phyloP scores from a whole-genome alignment of 2,797 vertebrate genomes.

The Apogon talboti region DNA sequence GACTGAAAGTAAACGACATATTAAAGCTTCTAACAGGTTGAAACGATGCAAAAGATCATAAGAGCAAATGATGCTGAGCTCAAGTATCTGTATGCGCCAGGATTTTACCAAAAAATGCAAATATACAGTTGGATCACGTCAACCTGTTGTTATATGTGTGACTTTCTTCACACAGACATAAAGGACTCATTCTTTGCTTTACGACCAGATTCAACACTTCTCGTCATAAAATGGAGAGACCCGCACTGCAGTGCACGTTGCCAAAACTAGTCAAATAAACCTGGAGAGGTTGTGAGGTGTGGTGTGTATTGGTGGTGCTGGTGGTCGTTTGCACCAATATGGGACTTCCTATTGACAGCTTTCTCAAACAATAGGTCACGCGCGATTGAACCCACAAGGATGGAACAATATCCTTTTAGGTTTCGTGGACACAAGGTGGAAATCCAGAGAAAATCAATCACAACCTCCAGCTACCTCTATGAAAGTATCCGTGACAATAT shows the following conservation, averaged over 20 bases:
- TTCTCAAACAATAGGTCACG: conserved; percentile 10
- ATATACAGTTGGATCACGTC: conserved; percentile 44
- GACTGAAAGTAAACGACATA: not conserved
- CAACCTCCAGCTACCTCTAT: conserved; percentile 51
- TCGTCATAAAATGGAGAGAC: not conserved
- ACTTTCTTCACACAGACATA: conserved; percentile 29
- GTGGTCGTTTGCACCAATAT: conserved; percentile 4
- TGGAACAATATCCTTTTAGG: conserved; percentile 18
- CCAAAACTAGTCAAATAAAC: not conserved
- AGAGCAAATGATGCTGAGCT: not conserved
- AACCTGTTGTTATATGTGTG: conserved; percentile 37
- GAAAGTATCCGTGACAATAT: conserved; percentile 44
- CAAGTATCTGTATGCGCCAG: not conserved
- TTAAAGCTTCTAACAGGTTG: conserved; percentile 11
- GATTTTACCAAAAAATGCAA: not conserved
- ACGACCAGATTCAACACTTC: not conserved
- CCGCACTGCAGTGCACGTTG: not conserved
- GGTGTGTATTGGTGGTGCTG: not conserved
- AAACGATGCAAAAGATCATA: not conserved
- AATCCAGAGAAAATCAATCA: conserved; percentile 61
- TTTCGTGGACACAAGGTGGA: conserved; percentile 30
- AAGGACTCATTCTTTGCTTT: conserved; percentile 20
- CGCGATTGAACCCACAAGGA: conserved; percentile 15
- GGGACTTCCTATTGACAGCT: conserved; percentile 18
- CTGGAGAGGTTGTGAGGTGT: too few species aligned